Evolutionary conservation across 2,888 invertebrate genomes (phyloP).

Genomic region (Mythimna pallens): DNA sequence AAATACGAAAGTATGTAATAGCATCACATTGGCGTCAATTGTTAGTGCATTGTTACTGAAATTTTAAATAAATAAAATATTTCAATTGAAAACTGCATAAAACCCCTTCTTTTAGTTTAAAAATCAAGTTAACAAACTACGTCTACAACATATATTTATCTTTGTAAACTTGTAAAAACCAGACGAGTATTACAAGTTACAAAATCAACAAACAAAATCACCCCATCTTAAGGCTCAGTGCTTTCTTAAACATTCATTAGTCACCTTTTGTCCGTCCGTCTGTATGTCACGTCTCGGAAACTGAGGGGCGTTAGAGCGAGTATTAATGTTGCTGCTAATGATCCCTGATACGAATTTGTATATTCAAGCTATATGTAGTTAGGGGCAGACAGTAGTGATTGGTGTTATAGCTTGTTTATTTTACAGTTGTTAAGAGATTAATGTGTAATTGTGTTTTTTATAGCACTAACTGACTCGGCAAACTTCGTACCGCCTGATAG

Average conservation of each 20-base stretch:
- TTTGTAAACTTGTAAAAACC: background rate
- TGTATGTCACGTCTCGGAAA: constrained; percentile 65
- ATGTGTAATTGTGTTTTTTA: background rate
- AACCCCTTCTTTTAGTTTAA: no score
- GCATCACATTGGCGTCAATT: no score
- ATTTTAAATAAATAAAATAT: no score
- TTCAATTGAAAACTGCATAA: no score
- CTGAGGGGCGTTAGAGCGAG: constrained; percentile 66
- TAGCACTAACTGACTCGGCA: no score
- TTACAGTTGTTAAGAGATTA: constrained; percentile 1
- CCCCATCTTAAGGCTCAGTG: constrained; percentile 63
- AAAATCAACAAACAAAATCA: constrained; percentile 53
- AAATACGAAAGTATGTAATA: no score
- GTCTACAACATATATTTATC: no score
- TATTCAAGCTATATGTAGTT: constrained; percentile 47
- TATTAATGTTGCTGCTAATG: constrained; percentile 70
- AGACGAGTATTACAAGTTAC: constrained; percentile 1
- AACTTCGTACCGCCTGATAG: no score
- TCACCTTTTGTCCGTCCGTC: constrained; percentile 69
- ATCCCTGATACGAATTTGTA: constrained; percentile 66
- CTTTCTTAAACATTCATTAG: constrained; percentile 73
- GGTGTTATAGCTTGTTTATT: constrained; percentile 45
- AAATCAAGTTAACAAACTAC: no score
- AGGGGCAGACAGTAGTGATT: constrained; percentile 34
- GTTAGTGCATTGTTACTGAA: no score